Conservation (phyloP, 2,797 vertebrate genomes). For the Pseudochirops cupreus region DNA sequence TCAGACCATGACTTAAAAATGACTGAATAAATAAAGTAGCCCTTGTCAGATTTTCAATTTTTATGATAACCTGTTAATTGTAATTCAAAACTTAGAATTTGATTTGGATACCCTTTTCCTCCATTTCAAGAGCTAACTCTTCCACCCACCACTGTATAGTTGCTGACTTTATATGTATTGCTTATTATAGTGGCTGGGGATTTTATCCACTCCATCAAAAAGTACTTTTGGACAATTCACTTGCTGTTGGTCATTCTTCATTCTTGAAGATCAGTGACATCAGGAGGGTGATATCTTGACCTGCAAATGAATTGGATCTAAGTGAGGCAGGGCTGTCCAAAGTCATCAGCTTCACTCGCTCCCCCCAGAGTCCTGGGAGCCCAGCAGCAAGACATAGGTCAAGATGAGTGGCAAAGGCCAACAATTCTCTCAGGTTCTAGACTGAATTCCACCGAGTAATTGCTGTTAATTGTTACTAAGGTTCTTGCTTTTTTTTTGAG, state of each 20-base stretch:
- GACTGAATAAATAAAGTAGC: background rate
- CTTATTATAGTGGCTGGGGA: background rate
- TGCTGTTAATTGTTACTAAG: background rate
- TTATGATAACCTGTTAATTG: background rate
- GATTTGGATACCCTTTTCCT: slow-evolving; percentile 31
- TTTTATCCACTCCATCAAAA: background rate
- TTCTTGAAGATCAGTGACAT: background rate
- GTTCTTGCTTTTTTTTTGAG: too few relatives aligned
- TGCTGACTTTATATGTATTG: background rate
- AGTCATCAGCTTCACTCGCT: background rate
- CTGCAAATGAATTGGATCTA: background rate
- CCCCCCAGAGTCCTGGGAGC: too few relatives aligned
- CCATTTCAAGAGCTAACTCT: slow-evolving; percentile 4
- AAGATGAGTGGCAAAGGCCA: background rate
- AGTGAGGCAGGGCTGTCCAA: background rate
- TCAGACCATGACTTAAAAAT: background rate
- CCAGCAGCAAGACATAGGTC: background rate
- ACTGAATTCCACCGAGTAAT: background rate
- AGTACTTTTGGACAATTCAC: background rate
- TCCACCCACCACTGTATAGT: background rate
- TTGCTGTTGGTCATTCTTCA: background rate
- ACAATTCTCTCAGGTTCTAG: background rate
- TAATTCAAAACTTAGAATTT: slow-evolving; percentile 45
- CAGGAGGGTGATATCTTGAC: background rate
- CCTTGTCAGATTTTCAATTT: slow-evolving; percentile 42